Evolutionary conservation across 2,888 invertebrate species (phyloP).

Genomic region (Acanthococcus lagerstroemiae): DNA sequence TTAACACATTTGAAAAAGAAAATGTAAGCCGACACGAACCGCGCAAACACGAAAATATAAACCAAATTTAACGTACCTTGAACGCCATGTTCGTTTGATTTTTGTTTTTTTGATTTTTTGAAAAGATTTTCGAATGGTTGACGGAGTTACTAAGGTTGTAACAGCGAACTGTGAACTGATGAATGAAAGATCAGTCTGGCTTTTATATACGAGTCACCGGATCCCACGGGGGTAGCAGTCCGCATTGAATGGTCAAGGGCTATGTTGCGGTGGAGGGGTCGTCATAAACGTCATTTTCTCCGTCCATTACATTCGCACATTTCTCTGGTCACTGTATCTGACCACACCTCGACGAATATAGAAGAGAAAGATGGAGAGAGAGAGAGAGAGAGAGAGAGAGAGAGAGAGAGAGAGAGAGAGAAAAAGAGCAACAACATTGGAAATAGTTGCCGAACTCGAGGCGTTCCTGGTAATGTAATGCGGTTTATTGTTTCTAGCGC

Average conservation of each 20-base stretch:
- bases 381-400: constrained; percentile 4
- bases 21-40: neutral
- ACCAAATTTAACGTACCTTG: constrained; percentile 18
- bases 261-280: constrained; percentile 5
- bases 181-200: neutral
- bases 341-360: constrained; percentile 23
- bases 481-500: neutral
- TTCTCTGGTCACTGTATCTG: neutral
- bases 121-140: no score
- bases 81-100: constrained; percentile 19
- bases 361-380: neutral
- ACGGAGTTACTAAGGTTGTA: no score
- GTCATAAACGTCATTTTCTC: neutral
- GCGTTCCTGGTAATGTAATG: constrained; percentile 21
- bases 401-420: constrained; percentile 1
- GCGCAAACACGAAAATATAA: neutral
- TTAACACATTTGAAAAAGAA: no score
- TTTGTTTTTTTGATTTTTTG: neutral
- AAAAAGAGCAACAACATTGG: neutral
- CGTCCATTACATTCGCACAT: neutral
- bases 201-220: neutral
- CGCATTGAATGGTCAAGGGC: constrained; percentile 8
- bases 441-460: constrained; percentile 26
- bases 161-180: constrained; percentile 1
- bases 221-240: neutral